Conservation (phyloP, 2,113 vertebrate species). For the Hypocryptadius cinnamomeus region DNA sequence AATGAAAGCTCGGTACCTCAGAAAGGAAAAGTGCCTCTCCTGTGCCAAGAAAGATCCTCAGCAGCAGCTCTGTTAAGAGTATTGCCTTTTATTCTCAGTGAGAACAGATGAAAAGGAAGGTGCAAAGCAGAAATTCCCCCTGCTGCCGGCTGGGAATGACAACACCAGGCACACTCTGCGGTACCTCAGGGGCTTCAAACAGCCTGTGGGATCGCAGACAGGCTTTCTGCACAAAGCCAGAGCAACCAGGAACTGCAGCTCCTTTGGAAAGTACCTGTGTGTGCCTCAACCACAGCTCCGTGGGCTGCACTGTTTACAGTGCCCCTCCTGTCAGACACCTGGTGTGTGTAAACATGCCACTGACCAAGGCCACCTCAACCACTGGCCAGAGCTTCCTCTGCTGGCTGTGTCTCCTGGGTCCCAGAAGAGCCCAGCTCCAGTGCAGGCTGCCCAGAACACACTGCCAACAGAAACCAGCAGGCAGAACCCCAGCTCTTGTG, state of each 20-base stretch:
- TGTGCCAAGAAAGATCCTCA: neutral
- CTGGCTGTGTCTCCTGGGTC: neutral
- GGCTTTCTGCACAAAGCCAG: neutral
- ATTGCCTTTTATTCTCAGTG: neutral
- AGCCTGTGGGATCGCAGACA: neutral
- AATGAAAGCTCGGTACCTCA: neutral
- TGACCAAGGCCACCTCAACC: neutral
- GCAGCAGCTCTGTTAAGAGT: neutral
- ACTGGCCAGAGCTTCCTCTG: accelerated
- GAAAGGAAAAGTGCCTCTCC: neutral
- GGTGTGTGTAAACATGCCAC: accelerated
- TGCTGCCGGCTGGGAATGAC: neutral
- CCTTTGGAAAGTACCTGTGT: neutral
- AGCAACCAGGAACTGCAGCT: neutral
- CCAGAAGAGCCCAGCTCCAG: neutral
- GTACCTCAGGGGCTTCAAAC: neutral
- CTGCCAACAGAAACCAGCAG: neutral
- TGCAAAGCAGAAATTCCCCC: neutral
- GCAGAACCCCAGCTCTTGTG: accelerated
- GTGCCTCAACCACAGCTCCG: neutral
- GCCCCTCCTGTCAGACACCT: neutral
- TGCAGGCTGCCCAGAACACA: neutral
- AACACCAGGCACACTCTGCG: accelerated
- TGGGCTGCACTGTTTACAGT: neutral
- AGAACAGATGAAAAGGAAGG: neutral